These are phyloP conservation scores for Danio choprae DNA, from an alignment of 2,797 vertebrate species.

Conservation along the genomic window DNA sequence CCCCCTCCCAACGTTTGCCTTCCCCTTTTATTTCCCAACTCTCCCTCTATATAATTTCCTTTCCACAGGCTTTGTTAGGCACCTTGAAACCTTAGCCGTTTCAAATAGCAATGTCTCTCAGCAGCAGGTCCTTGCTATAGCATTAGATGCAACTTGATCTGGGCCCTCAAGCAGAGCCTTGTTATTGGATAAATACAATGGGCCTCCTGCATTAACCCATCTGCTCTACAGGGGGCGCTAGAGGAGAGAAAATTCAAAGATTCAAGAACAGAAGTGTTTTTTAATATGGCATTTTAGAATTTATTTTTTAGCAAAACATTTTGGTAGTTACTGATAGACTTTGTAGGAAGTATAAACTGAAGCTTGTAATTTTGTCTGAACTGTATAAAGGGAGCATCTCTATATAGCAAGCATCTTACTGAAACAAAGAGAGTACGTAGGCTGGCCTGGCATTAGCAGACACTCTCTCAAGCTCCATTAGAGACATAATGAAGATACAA, in stretches of 20 bases:
- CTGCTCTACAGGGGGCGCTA: constrained; percentile 58
- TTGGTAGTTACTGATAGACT: neutral
- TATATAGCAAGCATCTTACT: constrained; percentile 12
- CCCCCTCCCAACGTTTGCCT: constrained; percentile 27
- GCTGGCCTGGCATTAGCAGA: constrained; percentile 23
- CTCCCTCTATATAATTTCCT: constrained; percentile 59
- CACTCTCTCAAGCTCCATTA: constrained; percentile 52
- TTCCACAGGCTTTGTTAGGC: constrained; percentile 63
- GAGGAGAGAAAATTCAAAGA: constrained; percentile 53
- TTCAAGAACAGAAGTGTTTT: neutral
- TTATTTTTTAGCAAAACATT: neutral
- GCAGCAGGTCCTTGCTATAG: constrained; percentile 64
- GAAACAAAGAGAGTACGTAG: constrained; percentile 5
- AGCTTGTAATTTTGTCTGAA: neutral
- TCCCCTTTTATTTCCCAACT: constrained; percentile 40
- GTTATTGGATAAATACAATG: constrained; percentile 64
- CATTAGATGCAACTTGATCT: constrained; percentile 67
- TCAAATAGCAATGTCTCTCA: constrained; percentile 67
- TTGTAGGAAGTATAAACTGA: neutral
- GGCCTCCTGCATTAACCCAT: constrained; percentile 30
- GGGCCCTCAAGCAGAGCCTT: constrained; percentile 59
- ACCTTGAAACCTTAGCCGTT: constrained; percentile 66
- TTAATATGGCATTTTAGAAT: neutral
- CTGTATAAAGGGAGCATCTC: constrained; percentile 4
- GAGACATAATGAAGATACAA: constrained; percentile 49